These are phyloP conservation scores for Xestia sexstrigata DNA, from an alignment of 2,888 invertebrate genomes.

Conservation along the genomic window DNA sequence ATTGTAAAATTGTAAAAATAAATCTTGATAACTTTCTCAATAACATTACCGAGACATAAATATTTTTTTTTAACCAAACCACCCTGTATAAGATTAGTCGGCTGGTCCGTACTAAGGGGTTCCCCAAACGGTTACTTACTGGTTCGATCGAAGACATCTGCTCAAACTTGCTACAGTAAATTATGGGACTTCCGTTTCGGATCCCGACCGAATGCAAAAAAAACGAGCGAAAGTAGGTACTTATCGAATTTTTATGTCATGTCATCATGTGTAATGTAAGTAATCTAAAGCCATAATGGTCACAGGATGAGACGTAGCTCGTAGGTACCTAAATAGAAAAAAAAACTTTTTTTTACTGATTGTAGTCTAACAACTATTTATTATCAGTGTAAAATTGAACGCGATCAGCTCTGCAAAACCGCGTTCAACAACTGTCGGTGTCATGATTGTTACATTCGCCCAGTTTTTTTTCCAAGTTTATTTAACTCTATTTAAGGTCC, in stretches of 20 bases:
- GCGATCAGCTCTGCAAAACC: neutral
- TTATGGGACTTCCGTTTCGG: constrained; percentile 75
- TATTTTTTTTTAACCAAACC: constrained; percentile 36
- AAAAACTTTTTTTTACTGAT: neutral
- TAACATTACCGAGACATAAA: neutral
- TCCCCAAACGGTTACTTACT: constrained; percentile 80
- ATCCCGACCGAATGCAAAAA: constrained; percentile 40
- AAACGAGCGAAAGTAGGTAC: constrained; percentile 73
- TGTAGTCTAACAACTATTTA: neutral
- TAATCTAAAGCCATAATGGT: constrained; percentile 60
- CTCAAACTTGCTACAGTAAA: constrained; percentile 68
- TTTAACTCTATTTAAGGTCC: neutral
- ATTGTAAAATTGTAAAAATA: neutral
- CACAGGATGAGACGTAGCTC: neutral
- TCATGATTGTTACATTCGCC: neutral
- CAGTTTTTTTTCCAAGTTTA: neutral
- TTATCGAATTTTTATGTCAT: constrained; percentile 59
- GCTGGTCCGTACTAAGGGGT: constrained; percentile 67
- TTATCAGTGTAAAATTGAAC: too few species aligned
- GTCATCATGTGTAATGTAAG: neutral
- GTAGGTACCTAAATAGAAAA: neutral
- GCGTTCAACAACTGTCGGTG: neutral
- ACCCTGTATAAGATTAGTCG: constrained; percentile 72
- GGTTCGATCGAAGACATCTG: constrained; percentile 84
- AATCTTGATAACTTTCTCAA: neutral